Conservation (phyloP, 2,797 vertebrate species). For the Petrocephalus schoutedeni region DNA sequence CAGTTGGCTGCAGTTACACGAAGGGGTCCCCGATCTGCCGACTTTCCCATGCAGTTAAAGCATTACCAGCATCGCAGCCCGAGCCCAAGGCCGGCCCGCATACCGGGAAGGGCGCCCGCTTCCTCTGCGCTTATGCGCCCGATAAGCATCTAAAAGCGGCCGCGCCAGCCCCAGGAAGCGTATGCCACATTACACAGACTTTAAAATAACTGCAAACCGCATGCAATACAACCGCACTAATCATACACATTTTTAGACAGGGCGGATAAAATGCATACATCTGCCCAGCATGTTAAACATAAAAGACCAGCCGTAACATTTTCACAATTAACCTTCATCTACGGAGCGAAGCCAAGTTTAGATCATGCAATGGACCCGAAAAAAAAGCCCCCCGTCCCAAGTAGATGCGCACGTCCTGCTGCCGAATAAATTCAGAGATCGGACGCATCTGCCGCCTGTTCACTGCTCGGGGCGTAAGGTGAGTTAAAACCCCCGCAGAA, state of each 20-base stretch:
- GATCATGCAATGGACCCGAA: not conserved
- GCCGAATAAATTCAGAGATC: not conserved
- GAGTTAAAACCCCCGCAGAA: not conserved
- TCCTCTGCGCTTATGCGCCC: slow-evolving; percentile 10
- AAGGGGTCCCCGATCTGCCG: not conserved
- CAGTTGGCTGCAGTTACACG: not conserved
- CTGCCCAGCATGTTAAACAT: not conserved
- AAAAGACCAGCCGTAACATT: not conserved
- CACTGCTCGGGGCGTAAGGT: not conserved
- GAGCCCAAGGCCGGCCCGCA: not conserved
- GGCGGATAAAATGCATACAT: not conserved
- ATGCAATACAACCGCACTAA: not conserved
- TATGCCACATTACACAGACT: not conserved
- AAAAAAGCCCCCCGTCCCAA: not conserved
- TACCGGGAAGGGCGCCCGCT: slow-evolving; percentile 1
- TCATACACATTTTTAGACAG: not conserved
- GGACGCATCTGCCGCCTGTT: not conserved
- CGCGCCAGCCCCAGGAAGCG: not conserved
- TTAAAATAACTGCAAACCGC: not conserved
- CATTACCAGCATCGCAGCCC: not conserved
- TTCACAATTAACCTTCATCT: not conserved
- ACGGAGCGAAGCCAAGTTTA: not conserved
- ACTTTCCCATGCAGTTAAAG: not conserved
- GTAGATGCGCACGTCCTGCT: not conserved
- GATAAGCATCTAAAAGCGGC: not conserved